These are phyloP conservation scores for Cordilura impudica DNA, from an alignment of 2,888 invertebrate genomes.

Conservation along the genomic window DNA sequence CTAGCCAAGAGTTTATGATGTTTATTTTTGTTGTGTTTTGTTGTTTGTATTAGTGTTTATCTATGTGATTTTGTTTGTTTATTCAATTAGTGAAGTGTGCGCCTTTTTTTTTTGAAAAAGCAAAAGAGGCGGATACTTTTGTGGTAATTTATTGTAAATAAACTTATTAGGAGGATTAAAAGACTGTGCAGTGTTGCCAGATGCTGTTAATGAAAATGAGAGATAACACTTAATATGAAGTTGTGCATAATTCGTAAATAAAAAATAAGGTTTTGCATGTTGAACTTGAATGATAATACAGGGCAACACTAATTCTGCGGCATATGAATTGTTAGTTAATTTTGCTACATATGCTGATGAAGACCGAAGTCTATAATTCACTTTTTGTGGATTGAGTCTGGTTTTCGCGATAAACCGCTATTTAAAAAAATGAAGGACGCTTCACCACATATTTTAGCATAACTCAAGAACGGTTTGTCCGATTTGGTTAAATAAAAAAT, in stretches of 20 bases:
- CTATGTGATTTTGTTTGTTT: slow-evolving; percentile 67
- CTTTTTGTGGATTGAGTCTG: too few relatives aligned
- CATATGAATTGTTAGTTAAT: too few relatives aligned
- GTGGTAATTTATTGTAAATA: slow-evolving; percentile 54
- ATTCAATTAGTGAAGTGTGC: slow-evolving; percentile 33
- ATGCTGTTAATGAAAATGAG: background rate
- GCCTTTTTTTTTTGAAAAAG: background rate
- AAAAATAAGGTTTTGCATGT: too few relatives aligned
- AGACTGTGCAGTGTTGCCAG: slow-evolving; percentile 51
- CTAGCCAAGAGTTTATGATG: background rate
- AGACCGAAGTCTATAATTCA: too few relatives aligned
- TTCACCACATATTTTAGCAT: too few relatives aligned
- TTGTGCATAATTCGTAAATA: background rate
- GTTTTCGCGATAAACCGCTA: too few relatives aligned
- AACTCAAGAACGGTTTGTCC: too few relatives aligned
- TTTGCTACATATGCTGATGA: too few relatives aligned
- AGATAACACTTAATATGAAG: background rate
- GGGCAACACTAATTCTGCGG: too few relatives aligned
- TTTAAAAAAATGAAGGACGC: too few relatives aligned
- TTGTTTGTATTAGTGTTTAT: slow-evolving; percentile 69
- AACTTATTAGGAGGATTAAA: slow-evolving; percentile 43
- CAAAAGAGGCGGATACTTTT: slow-evolving; percentile 71
- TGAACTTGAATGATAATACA: too few relatives aligned
- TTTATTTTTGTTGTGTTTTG: slow-evolving; percentile 15
- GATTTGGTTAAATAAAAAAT: too few relatives aligned